These are phyloP conservation scores for Rhabdomys dilectus DNA, from an alignment of 2,113 vertebrate genomes.

Conservation along the genomic window DNA sequence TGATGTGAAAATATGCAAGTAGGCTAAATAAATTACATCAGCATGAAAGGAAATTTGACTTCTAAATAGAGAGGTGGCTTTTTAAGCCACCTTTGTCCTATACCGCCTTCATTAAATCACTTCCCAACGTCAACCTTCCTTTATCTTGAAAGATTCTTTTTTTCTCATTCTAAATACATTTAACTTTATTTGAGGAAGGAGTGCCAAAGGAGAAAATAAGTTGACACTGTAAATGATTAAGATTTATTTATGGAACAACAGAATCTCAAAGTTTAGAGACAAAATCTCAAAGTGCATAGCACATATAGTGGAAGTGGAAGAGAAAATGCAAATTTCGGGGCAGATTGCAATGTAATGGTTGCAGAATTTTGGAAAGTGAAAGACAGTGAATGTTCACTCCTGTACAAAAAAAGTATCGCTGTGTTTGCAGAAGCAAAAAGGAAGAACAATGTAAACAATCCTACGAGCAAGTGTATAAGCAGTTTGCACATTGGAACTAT, in stretches of 20 bases:
- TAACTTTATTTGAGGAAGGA: constrained; percentile 4
- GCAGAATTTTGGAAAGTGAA: neutral
- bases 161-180: neutral
- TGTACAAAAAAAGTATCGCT: neutral
- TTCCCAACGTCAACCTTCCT: neutral
- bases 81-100: neutral
- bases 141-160: neutral
- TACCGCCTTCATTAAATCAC: neutral
- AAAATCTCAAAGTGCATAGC: neutral
- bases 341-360: neutral
- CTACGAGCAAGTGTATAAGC: neutral
- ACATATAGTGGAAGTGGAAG: neutral
- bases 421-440: neutral
- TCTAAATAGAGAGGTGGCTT: neutral
- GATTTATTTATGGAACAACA: neutral
- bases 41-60: neutral
- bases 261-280: neutral
- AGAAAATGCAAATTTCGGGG: neutral
- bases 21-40: neutral
- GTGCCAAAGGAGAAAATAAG: constrained; percentile 1
- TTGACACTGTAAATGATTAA: neutral
- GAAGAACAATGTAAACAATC: neutral
- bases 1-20: neutral
- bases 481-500: neutral
- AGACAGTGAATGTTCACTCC: neutral